Evolutionary conservation across 2,113 vertebrate genomes (phyloP), one percentile per base, ranked within the genome.

Genomic region (Passerina amoena): DNA sequence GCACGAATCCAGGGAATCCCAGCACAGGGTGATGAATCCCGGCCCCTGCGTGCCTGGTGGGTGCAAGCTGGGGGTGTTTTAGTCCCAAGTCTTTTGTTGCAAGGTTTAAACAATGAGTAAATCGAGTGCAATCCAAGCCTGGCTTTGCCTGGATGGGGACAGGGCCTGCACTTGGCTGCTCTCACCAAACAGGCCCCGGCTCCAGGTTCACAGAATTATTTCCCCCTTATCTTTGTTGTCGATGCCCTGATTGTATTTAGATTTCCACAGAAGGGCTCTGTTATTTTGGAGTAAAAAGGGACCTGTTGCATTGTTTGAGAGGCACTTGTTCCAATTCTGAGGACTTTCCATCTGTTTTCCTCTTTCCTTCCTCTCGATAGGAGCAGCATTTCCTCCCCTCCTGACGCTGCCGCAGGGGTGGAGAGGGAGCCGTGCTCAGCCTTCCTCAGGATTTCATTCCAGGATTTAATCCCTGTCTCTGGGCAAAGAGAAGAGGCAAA

Each of bases 191-290:
- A 50, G 56, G 23, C 94, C 61, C 45, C 15, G 24, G 9, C 25
- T 71, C 92, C 97, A 63, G 96, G 98, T 98, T 99, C 98, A 98
- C 98, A 98, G 98, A 98, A 98, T 98, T 98, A 98, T 98, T 98
- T 97, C 97, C 98, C 98, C 82, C 97, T 98, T 98, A 96, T 98
- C 91, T 96, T 96, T 98, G 98, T 98, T 97, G 98, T 98, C 95
- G 96, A 97, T 95, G 92, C 88, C 89, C 63, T 97, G 96, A 98
- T 98, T 97, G 98, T 98, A 91, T 94, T 73, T 65, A 83, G 96
- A 96, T 97, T 98, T 96, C 97, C 97, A 94, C 94, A 79, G 97
- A 72, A 87, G 91, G 47, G 94, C 84, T 88, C 96, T 97, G 96
- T 95, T 96, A 84, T 89, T 93, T 77, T 85, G 96, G 77, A 97